Conservation (phyloP, 2,888 invertebrate genomes). For the Pachycephus smyrnensis region DNA sequence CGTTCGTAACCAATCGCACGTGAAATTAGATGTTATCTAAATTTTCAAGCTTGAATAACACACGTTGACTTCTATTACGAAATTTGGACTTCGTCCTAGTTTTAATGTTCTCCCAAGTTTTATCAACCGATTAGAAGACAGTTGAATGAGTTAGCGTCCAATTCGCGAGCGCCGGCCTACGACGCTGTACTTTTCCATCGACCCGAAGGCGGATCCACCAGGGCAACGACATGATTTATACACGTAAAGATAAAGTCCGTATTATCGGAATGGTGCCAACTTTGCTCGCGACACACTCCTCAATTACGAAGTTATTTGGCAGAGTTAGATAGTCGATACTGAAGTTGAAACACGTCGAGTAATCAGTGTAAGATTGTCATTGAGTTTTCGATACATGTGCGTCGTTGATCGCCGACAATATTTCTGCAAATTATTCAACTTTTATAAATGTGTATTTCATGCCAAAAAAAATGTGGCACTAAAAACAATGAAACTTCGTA, state of each 20-base stretch:
- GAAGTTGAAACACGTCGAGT: neutral
- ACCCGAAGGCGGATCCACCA: neutral
- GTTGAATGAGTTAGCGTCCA: neutral
- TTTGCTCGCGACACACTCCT: neutral
- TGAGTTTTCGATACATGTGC: neutral
- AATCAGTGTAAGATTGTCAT: neutral
- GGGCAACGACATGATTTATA: neutral
- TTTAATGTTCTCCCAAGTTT: neutral
- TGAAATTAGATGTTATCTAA: neutral
- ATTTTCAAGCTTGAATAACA: neutral
- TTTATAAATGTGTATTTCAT: too few species aligned
- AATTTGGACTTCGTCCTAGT: neutral
- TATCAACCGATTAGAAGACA: neutral
- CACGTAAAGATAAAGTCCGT: neutral
- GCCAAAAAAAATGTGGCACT: neutral
- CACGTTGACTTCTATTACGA: neutral
- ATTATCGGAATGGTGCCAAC: neutral
- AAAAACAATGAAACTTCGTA: neutral
- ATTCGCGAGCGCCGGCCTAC: neutral
- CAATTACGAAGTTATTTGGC: neutral
- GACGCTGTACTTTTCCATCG: neutral
- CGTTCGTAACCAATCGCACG: neutral
- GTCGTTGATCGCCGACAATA: neutral
- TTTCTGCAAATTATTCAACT: too few species aligned
- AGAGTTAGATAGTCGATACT: neutral